Evolutionary conservation across 92 coral and sea anemone genomes (phyloP), one percentile per base, ranked within the genome.

Genomic region (Paragorgia papillata): DNA sequence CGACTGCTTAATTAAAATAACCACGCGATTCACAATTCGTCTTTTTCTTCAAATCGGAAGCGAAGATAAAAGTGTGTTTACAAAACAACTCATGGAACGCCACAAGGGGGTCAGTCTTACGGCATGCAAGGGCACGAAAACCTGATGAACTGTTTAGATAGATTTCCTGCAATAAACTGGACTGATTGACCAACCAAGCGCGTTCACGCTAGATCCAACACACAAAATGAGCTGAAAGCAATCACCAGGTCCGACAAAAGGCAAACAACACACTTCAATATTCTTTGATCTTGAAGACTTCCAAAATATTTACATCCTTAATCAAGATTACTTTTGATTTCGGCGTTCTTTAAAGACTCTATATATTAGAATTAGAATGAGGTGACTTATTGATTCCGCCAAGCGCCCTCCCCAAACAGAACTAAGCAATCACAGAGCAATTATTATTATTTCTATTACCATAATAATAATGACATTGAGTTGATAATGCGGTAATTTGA

Each of bases 301-400:
- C 28, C 18, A 33, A 71, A 71, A 53, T 71, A 55, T 71, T 71
- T 71, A 53, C 78, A 71, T 53, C 78, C 53, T 35, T 71, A 71
- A 71, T 71, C 78, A 71, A 58, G 64, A 31, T 30, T 26, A 71
- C 64, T 71, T 71, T 71, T 71, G 64, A 71, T 71, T 71, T 71
- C 78, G 78, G 78, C 78, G 78, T 37, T 55, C 63, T 71, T 71
- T 53, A 71, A 55, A 71, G 64, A 46, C 2, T 31, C 48, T 64
- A 58, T 58, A 54, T 35, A 53, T 53, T 54, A 25, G 62, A 53
- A 71, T 53, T 53, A 14, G 48, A 71, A 71, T 53, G 78, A 53
- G 78, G 54, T 53, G 78, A 71, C 63, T 71, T 71, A 71, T 71
- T 71, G 78, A 71, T 53, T 71, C 78, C 65, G 78, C 78, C 78